Evolutionary conservation across 2,113 vertebrate species (phyloP).

Genomic region (Casuarius casuarius): DNA sequence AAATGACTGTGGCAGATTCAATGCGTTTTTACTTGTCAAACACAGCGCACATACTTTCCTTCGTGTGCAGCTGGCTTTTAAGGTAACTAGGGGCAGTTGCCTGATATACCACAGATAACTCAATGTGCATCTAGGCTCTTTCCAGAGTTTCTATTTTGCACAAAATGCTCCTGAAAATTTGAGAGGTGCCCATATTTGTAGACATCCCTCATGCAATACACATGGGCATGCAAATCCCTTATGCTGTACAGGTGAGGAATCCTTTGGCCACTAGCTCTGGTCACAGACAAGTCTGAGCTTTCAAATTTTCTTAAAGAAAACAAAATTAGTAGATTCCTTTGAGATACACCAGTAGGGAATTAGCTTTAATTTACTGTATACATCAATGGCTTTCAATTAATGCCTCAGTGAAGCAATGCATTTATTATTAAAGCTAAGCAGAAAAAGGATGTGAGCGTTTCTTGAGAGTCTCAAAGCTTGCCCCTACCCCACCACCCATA

Average conservation of each 20-base stretch:
- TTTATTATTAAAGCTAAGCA: neutral
- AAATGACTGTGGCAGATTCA: slow-evolving; percentile 80
- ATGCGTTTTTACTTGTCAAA: slow-evolving; percentile 81
- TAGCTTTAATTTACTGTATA: neutral
- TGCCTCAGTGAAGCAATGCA: neutral
- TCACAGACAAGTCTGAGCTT: rapidly evolving
- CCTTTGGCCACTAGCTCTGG: neutral
- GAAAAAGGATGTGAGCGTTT: neutral
- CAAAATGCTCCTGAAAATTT: neutral
- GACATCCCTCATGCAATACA: rapidly evolving
- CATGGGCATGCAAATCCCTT: rapidly evolving
- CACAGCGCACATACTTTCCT: slow-evolving; percentile 49
- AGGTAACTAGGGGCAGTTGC: neutral
- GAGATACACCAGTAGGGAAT: neutral
- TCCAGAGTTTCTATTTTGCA: rapidly evolving
- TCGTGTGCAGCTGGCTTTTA: slow-evolving; percentile 46
- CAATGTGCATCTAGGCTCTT: rapidly evolving
- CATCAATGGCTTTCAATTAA: neutral
- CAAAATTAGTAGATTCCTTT: neutral
- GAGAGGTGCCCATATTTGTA: neutral
- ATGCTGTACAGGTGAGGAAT: neutral
- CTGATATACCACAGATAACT: rapidly evolving
- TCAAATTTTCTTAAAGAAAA: neutral
- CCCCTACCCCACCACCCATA: neutral
- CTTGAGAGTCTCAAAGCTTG: neutral